Conservation (phyloP, 2,113 vertebrate genomes). For the Sminthopsis crassicaudata region DNA sequence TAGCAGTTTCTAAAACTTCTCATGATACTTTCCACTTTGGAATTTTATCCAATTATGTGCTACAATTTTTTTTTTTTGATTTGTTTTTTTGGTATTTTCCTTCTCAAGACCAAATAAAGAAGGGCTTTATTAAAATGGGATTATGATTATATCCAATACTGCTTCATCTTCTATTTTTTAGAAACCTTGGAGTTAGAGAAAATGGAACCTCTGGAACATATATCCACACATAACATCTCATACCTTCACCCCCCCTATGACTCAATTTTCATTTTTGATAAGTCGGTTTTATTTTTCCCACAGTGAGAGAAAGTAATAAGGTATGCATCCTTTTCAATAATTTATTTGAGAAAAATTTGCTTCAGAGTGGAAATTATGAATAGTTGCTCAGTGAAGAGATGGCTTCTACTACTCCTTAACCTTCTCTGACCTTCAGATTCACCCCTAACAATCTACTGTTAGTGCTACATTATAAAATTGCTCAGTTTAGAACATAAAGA, state of each 20-base stretch:
- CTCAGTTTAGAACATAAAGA: neutral
- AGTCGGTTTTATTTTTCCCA: neutral
- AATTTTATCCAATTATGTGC: neutral
- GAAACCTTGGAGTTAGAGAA: neutral
- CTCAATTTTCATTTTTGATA: neutral
- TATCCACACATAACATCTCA: neutral
- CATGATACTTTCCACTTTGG: neutral
- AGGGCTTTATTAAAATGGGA: conserved; percentile 5
- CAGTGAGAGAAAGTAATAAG: neutral
- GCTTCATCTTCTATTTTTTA: neutral
- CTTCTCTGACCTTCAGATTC: neutral
- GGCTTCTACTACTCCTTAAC: neutral
- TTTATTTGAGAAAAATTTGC: neutral
- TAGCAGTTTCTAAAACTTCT: conserved; percentile 3
- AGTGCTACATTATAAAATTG: neutral
- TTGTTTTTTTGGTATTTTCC: neutral
- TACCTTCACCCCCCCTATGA: neutral
- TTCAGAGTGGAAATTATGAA: neutral
- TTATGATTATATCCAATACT: neutral
- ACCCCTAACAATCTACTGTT: neutral
- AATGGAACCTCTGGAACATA: neutral
- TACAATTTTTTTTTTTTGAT: no score
- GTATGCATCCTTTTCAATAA: neutral
- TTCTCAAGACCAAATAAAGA: neutral
- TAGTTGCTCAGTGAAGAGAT: neutral